A percentile compares a stretch with the other conserved stretches of the same genome.
Evolutionary conservation across 2,113 vertebrate species (phyloP).

Genomic region (Alectura lathami): DNA sequence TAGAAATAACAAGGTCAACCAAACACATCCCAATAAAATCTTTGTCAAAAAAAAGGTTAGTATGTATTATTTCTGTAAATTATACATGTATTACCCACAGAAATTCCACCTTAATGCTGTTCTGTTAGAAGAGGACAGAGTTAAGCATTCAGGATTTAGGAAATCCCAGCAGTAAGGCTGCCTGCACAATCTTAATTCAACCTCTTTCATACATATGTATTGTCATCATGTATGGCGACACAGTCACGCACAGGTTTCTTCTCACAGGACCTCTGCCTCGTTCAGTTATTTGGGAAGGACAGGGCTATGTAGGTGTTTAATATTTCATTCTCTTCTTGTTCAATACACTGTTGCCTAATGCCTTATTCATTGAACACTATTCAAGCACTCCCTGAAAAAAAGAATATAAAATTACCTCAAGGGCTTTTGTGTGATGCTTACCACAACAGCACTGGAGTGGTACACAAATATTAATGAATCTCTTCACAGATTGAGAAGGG

Average conservation of each 20-base stretch:
- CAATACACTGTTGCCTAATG: background rate
- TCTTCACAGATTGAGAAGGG: background rate
- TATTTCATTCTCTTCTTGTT: constrained; percentile 31
- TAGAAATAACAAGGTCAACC: background rate
- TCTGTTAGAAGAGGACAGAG: background rate
- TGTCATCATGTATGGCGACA: background rate
- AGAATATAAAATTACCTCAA: constrained; percentile 7
- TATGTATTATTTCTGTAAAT: background rate
- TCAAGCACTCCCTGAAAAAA: background rate
- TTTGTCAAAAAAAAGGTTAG: background rate
- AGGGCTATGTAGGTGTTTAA: background rate
- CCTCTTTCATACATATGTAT: background rate
- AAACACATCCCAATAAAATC: background rate
- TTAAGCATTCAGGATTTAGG: background rate
- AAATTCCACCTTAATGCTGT: background rate
- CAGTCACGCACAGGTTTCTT: background rate
- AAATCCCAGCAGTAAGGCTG: background rate
- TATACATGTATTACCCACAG: background rate
- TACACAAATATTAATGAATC: constrained; percentile 3
- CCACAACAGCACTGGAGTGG: background rate
- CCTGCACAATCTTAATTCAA: background rate
- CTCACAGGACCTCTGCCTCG: background rate
- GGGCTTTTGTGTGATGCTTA: constrained; percentile 6
- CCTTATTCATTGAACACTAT: background rate
- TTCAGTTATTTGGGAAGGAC: constrained; percentile 4